A percentile compares a stretch with the other conserved stretches of the same genome.
phyloP scores from a whole-genome alignment of 2,113 vertebrate species.

The Chloebia gouldiae region DNA sequence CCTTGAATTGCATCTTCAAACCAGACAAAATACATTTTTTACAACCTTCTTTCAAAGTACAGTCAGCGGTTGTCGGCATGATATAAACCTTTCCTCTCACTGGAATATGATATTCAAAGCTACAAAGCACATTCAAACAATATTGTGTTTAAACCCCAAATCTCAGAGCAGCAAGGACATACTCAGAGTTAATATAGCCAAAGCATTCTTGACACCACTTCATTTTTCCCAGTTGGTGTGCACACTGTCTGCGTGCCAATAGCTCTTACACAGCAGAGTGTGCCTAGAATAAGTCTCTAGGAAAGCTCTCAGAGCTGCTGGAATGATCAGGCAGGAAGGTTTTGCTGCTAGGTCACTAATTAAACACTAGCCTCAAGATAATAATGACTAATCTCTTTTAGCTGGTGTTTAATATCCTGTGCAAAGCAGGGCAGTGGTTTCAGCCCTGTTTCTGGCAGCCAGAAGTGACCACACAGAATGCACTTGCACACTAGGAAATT shows the following conservation, averaged over 20 bases:
- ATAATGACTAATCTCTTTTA: background rate
- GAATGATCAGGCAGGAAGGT: background rate
- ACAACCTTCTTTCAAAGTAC: background rate
- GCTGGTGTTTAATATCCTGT: background rate
- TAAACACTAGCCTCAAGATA: background rate
- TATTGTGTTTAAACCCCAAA: background rate
- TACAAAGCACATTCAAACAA: background rate
- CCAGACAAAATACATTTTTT: background rate
- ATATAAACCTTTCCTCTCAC: background rate
- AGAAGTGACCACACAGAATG: background rate
- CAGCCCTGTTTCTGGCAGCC: background rate
- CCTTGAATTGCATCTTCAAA: background rate
- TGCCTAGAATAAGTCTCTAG: background rate
- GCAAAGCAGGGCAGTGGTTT: background rate
- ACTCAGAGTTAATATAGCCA: constrained; percentile 2
- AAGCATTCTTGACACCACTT: constrained; percentile 9
- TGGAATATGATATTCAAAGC: background rate
- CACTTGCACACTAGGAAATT: background rate
- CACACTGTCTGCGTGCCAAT: constrained; percentile 11
- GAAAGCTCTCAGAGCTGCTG: background rate
- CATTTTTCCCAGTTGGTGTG: background rate
- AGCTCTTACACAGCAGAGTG: background rate
- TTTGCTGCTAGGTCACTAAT: background rate
- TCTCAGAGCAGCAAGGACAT: background rate
- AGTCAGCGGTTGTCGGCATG: background rate